Conservation (phyloP, 2,113 vertebrate genomes). For the Actenoides lindsayi region DNA sequence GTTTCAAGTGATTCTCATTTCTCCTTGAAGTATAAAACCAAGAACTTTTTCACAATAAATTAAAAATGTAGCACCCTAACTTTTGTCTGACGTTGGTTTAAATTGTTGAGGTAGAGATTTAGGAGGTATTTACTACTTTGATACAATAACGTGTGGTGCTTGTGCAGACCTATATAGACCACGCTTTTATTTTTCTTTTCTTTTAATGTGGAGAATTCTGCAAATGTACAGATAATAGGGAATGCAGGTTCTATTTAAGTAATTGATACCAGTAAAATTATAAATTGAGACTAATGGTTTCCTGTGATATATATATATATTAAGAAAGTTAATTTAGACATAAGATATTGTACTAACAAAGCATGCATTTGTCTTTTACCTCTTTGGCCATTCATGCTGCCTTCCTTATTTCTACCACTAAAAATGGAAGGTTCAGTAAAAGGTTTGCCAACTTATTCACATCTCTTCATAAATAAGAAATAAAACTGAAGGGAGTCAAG, state of each 20-base stretch:
- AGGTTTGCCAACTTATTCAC: background rate
- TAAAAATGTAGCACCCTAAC: background rate
- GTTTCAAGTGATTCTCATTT: background rate
- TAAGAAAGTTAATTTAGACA: background rate
- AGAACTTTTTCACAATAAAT: background rate
- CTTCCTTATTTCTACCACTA: background rate
- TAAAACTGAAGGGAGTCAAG: background rate
- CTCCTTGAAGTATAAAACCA: background rate
- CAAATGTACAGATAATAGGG: background rate
- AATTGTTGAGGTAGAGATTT: background rate
- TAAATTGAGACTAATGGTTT: background rate
- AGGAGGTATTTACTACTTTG: background rate
- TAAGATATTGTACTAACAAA: background rate
- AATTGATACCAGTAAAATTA: background rate
- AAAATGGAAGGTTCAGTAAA: background rate
- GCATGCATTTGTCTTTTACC: background rate
- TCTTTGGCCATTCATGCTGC: background rate
- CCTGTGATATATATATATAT: background rate
- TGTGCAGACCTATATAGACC: background rate
- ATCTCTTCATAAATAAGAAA: background rate
- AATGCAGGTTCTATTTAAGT: background rate
- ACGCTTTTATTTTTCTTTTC: no score
- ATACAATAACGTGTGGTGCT: background rate
- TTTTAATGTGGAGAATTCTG: background rate
- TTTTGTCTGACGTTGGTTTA: background rate